Evolutionary conservation across 2,113 vertebrate genomes (phyloP).

Genomic region (Nibea albiflora): DNA sequence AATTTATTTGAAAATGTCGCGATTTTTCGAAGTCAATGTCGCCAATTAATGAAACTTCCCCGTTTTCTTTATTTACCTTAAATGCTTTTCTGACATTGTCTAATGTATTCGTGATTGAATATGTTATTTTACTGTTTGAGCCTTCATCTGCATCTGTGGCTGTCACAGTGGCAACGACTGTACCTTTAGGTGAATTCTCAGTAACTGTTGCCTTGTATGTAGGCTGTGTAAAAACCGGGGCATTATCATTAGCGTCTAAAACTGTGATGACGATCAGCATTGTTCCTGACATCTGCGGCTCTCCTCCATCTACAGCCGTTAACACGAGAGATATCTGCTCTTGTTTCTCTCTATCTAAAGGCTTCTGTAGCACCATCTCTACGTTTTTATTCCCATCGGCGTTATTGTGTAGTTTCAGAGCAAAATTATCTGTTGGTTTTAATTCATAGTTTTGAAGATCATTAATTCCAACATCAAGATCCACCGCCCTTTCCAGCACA

Average conservation of each 20-base stretch:
- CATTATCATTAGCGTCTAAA: conserved; percentile 41
- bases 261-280: conserved; percentile 57
- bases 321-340: conserved; percentile 53
- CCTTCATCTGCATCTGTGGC: conserved; percentile 56
- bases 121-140: background rate
- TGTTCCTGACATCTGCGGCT: conserved; percentile 55
- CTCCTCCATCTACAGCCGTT: conserved; percentile 57
- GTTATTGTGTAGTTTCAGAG: conserved; percentile 33
- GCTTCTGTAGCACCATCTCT: conserved; percentile 66
- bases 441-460: conserved; percentile 77
- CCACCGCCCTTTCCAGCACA: conserved; percentile 76
- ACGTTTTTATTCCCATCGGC: conserved; percentile 53
- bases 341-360: conserved; percentile 60
- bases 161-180: conserved; percentile 29
- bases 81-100: too few species aligned
- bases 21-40: too few species aligned
- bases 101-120: conserved; percentile 39
- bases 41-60: too few species aligned
- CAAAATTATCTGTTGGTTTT: conserved; percentile 70
- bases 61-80: too few species aligned
- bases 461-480: conserved; percentile 81
- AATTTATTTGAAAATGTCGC: conserved; percentile 59
- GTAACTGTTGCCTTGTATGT: conserved; percentile 74
- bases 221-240: conserved; percentile 44
- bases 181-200: conserved; percentile 38